Evolutionary conservation across 2,797 vertebrate genomes (phyloP).

Genomic region (Bradypodion pumilum): DNA sequence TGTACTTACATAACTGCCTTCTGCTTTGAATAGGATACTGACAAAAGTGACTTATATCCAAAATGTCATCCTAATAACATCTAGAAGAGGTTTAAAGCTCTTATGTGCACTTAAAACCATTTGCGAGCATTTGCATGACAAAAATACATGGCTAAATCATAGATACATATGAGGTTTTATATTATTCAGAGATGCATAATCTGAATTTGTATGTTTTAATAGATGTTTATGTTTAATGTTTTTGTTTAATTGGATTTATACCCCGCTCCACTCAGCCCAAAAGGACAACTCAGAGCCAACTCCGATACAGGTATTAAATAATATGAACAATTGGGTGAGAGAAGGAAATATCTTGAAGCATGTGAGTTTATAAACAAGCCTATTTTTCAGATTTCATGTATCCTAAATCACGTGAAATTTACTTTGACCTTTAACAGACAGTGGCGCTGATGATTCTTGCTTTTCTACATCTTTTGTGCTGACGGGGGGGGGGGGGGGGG

Average conservation of each 20-base stretch:
- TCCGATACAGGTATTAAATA: background rate
- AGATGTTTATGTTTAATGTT: too few relatives aligned
- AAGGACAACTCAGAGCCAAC: too few relatives aligned
- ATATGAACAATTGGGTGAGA: background rate
- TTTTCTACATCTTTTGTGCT: conserved; percentile 37
- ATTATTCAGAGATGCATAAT: conserved; percentile 23
- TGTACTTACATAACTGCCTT: too few relatives aligned
- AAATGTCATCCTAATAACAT: background rate
- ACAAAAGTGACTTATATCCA: background rate
- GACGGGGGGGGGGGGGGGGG: background rate
- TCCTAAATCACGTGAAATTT: background rate
- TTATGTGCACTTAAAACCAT: conserved; percentile 20
- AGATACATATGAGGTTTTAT: conserved; percentile 1
- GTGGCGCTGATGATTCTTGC: background rate
- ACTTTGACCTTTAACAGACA: conserved; percentile 44
- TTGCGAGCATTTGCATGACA: background rate
- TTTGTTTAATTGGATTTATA: too few relatives aligned
- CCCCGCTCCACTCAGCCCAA: too few relatives aligned
- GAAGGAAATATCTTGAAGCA: background rate
- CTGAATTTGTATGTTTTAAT: background rate
- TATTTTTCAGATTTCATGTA: background rate
- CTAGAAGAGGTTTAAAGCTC: background rate
- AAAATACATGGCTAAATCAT: background rate
- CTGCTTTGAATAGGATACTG: too few relatives aligned
- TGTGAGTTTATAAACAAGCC: background rate